Base-by-base conservation (phyloP, 2,113 vertebrate species). In the Spilogale gracilis region DNA sequence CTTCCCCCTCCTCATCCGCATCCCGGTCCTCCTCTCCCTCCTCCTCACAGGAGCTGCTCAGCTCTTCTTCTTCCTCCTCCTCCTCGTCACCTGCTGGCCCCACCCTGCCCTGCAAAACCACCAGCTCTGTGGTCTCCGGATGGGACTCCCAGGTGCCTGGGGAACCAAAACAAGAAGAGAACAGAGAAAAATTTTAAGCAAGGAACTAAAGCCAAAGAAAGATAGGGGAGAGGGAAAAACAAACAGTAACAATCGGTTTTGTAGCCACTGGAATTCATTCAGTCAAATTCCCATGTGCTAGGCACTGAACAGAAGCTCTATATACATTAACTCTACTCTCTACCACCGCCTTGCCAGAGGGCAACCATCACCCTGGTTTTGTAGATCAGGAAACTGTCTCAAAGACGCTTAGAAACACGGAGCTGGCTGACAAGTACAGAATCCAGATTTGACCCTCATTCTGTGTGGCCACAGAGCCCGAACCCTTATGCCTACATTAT, bases 1-100 rank as follows among this genome's bases (percentile, higher is more conserved):
- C 99, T 38, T 99, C 99, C 20, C 98, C 99, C n/a, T 99, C 99
- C 50, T 99, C 99, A 23, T 99, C 99, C 0, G 99, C 99, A 58
- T 99, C 99, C 2, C 99, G 97, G 96, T 99, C 99, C 96, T 99
- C 99, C 48, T 99, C 98, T 30, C 98, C 98, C 80, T 98, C 99
- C 96, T 99, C 99, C 60, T 99, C 99, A 97, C 99, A 99, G 0
- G 99, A 99, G 97, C 99, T 99, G 25, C 99, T 99, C 95, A 99
- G 99, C 11, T 99, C 99, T 0, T 98, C 98, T 21, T 99, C 99
- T 3, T 99, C 99, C 6, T 99, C 98, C 76, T 98, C 97, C 1
- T 86, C 98, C 32, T 97, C 97, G 0, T 95, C 82, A 97, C 21
- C 97, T 18, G 79, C 94, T 43, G 58, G 99, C 98, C 86, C 98